Evolutionary conservation across 2,797 vertebrate species (phyloP).

Genomic region (Centroberyx gerrardi): DNA sequence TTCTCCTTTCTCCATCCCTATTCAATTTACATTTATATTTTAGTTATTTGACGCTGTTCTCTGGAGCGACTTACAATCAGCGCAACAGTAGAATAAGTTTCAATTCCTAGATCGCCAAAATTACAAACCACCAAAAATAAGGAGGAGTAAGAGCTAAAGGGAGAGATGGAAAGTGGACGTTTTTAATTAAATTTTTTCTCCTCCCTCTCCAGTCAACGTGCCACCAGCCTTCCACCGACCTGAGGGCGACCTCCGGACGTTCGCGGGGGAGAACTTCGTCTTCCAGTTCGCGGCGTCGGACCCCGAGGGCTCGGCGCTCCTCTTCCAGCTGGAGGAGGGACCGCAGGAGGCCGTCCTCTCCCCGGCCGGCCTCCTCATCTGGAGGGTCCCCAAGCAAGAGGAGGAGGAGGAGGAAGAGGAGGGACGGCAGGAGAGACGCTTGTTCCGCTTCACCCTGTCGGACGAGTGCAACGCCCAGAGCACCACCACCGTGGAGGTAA

Average conservation of each 20-base stretch:
- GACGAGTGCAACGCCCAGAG: conserved; percentile 88
- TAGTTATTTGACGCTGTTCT: too few relatives aligned
- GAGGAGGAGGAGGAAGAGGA: conserved; percentile 45
- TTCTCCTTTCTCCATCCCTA: too few relatives aligned
- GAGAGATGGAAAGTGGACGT: too few relatives aligned
- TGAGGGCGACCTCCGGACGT: conserved; percentile 80
- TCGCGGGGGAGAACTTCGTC: conserved; percentile 89
- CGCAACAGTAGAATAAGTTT: too few relatives aligned
- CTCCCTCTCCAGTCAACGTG: conserved; percentile 77
- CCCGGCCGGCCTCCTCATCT: conserved; percentile 89
- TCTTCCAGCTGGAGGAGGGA: conserved; percentile 85
- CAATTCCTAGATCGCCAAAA: too few relatives aligned
- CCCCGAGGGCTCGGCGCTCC: conserved; percentile 88
- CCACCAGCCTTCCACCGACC: conserved; percentile 86
- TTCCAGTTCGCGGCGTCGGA: conserved; percentile 88
- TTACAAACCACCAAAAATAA: too few relatives aligned
- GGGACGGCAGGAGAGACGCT: conserved; percentile 33
- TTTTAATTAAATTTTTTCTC: not conserved
- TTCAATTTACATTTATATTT: too few relatives aligned
- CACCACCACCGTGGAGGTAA: conserved; percentile 82
- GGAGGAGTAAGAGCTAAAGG: too few relatives aligned
- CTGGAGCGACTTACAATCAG: too few relatives aligned
- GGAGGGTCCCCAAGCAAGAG: conserved; percentile 76
- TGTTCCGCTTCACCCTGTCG: conserved; percentile 82
- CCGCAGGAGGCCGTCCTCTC: conserved; percentile 81